Percentiles rank a stretch among this genome's conserved stretches.
Evolutionary conservation across 2,113 vertebrate species (phyloP).

Genomic region (Condylura cristata): DNA sequence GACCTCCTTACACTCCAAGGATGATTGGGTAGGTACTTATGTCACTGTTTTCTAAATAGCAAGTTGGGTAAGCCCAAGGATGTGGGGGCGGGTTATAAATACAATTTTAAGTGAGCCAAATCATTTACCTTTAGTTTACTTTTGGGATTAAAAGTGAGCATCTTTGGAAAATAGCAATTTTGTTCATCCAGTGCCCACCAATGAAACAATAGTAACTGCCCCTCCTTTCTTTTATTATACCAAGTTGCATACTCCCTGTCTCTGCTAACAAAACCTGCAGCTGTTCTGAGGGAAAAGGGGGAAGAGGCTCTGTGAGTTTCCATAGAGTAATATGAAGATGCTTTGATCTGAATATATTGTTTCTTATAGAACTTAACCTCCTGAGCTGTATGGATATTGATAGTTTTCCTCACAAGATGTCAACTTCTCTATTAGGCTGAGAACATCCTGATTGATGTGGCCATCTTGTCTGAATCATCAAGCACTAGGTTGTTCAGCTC

Average conservation of each 20-base stretch:
- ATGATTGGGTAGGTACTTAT: neutral
- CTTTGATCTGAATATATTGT: neutral
- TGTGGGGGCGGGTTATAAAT: neutral
- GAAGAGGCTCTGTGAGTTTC: neutral
- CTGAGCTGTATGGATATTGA: neutral
- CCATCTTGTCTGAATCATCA: neutral
- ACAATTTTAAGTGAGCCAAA: neutral
- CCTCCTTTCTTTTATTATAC: neutral
- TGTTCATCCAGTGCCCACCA: neutral
- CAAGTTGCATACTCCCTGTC: neutral
- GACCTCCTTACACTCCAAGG: neutral
- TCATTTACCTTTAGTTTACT: neutral
- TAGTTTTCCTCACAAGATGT: neutral
- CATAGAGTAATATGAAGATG: neutral
- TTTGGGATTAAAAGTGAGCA: neutral
- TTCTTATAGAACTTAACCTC: neutral
- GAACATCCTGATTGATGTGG: neutral
- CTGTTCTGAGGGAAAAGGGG: neutral
- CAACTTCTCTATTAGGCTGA: neutral
- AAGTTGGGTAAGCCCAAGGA: neutral
- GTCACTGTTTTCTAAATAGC: constrained; percentile 22
- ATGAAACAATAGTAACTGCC: neutral
- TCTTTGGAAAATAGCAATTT: neutral
- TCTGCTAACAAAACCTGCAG: neutral
- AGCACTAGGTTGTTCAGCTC: neutral